Conservation (phyloP, 1,140 invertebrate species). For the Bacillus rossius region DNA sequence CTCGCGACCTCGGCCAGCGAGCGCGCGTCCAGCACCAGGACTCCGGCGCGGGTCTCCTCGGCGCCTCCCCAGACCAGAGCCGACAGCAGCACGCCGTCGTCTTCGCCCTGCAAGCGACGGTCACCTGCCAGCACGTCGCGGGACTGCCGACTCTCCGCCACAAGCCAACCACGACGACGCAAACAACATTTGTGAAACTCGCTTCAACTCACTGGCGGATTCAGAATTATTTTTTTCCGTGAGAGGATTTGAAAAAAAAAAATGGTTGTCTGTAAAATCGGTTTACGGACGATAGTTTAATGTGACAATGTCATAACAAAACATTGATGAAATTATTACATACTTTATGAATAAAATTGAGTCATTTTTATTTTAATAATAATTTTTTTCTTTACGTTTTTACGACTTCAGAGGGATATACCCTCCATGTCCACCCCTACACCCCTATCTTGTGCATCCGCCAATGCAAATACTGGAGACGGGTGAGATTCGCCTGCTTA, state of each 20-base stretch:
- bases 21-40: slow-evolving; percentile 63
- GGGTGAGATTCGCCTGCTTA: no score
- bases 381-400: no score
- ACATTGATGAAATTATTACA: no score
- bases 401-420: no score
- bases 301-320: no score
- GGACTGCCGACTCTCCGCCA: slow-evolving; percentile 67
- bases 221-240: background rate
- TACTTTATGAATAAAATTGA: no score
- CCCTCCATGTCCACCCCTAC: no score
- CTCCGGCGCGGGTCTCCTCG: slow-evolving; percentile 52
- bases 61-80: slow-evolving; percentile 59
- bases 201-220: background rate
- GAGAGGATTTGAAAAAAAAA: background rate
- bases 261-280: no score
- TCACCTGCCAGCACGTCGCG: slow-evolving; percentile 10
- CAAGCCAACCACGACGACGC: slow-evolving; percentile 58
- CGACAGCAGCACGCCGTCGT: slow-evolving; percentile 67
- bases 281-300: no score
- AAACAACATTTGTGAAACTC: slow-evolving; percentile 51
- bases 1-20: slow-evolving; percentile 61
- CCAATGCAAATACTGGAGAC: no score
- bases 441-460: no score
- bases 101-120: slow-evolving; percentile 54
- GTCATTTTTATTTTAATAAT: no score